phyloP scores from a whole-genome alignment of 1,140 invertebrate genomes.

The Cydia fagiglandana region DNA sequence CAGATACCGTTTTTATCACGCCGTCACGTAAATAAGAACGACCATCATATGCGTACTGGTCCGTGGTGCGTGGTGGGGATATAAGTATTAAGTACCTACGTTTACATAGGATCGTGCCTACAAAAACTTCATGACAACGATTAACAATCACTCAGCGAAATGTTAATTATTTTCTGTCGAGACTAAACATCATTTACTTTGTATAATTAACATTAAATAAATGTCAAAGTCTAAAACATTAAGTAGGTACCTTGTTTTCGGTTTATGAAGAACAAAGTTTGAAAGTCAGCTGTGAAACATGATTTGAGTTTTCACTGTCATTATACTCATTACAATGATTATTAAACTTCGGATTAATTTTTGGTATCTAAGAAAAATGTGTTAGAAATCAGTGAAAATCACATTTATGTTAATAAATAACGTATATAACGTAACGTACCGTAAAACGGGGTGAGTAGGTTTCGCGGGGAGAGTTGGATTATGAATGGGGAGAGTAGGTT shows the following conservation, averaged over 20 bases:
- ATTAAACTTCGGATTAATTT: not conserved
- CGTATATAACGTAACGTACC: no score
- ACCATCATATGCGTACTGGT: no score
- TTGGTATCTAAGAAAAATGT: no score
- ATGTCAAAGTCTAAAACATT: not conserved
- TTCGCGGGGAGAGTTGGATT: no score
- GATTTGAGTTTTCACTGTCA: not conserved
- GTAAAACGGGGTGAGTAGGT: no score
- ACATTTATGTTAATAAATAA: no score
- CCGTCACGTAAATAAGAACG: no score
- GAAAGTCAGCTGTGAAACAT: not conserved
- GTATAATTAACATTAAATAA: not conserved
- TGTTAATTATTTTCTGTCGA: not conserved
- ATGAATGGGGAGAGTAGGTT: no score
- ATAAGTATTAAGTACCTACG: no score
- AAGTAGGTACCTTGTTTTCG: not conserved
- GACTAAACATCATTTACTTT: not conserved
- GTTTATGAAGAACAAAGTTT: not conserved
- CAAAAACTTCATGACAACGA: not conserved
- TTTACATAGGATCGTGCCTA: not conserved
- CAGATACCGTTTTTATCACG: no score
- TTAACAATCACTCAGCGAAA: not conserved
- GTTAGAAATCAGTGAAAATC: no score
- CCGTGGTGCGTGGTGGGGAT: no score
- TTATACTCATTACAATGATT: not conserved